A percentile compares a stretch with the other conserved stretches of the same genome.
Evolutionary conservation across 1,140 invertebrate genomes (phyloP).

Genomic region (Drosophila bifasciata): DNA sequence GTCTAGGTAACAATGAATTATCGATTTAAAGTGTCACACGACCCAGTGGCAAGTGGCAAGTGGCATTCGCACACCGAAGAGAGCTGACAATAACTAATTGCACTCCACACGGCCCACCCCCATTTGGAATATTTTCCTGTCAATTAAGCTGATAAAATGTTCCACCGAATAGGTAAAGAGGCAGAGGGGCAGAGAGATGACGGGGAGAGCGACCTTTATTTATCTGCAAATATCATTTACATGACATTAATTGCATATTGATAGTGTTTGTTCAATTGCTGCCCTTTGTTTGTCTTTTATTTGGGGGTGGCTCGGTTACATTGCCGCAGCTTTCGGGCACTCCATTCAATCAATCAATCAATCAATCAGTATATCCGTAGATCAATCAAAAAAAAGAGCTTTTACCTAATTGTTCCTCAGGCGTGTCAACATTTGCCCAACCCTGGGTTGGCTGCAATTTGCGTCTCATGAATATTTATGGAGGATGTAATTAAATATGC

Average conservation of each 20-base stretch:
- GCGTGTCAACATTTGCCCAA: slow-evolving; percentile 52
- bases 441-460: slow-evolving; percentile 65
- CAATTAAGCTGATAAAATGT: slow-evolving; percentile 57
- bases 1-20: slow-evolving; percentile 62
- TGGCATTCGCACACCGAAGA: slow-evolving; percentile 54
- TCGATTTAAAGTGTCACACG: slow-evolving; percentile 64
- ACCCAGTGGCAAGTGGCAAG: slow-evolving; percentile 40
- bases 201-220: slow-evolving; percentile 8
- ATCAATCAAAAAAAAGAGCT: slow-evolving; percentile 28
- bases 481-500: slow-evolving; percentile 78
- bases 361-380: slow-evolving; percentile 41
- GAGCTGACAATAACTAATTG: slow-evolving; percentile 69
- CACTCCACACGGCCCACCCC: slow-evolving; percentile 4
- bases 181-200: background rate
- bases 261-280: slow-evolving; percentile 73
- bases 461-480: slow-evolving; percentile 78
- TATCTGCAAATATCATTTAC: slow-evolving; percentile 58
- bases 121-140: slow-evolving; percentile 49
- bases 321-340: slow-evolving; percentile 8
- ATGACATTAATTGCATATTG: slow-evolving; percentile 74
- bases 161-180: slow-evolving; percentile 2
- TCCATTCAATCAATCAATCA: slow-evolving; percentile 47
- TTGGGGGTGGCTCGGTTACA: slow-evolving; percentile 19
- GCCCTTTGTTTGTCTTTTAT: slow-evolving; percentile 25
- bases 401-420: slow-evolving; percentile 11